Conservation (phyloP, 1,140 invertebrate genomes). For the Pseudomyrmex concolor region DNA sequence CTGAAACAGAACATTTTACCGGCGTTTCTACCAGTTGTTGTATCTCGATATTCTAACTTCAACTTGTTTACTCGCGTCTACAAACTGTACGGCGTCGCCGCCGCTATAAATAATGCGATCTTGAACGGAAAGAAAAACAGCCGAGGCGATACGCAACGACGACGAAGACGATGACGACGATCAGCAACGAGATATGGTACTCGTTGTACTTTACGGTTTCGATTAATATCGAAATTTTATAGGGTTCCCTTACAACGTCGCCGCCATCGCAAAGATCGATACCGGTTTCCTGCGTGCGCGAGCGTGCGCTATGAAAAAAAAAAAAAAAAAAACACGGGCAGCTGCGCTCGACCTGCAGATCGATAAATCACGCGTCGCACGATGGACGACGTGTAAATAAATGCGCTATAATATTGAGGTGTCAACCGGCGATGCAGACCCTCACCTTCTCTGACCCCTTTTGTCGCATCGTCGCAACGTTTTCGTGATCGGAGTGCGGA, state of each 20-base stretch:
- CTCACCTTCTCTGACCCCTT: not conserved
- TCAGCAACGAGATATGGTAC: not conserved
- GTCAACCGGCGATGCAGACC: conserved; percentile 39
- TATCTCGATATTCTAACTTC: conserved; percentile 8
- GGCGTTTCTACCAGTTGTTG: not conserved
- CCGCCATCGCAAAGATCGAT: conserved; percentile 37
- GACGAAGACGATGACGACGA: not conserved
- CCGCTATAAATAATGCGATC: conserved; percentile 32
- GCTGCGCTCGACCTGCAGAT: not conserved
- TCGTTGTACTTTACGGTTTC: conserved; percentile 28
- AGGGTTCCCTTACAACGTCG: conserved; percentile 5
- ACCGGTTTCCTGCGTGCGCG: not conserved
- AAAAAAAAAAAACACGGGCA: not conserved
- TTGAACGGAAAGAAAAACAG: conserved; percentile 6
- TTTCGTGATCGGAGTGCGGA: not conserved
- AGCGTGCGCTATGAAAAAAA: conserved; percentile 25
- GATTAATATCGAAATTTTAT: conserved; percentile 50
- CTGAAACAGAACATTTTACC: conserved; percentile 39
- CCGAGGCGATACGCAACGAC: not conserved
- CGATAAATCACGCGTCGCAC: conserved; percentile 62
- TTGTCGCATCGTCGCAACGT: conserved; percentile 8
- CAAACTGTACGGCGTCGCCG: not conserved
- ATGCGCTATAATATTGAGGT: conserved; percentile 29
- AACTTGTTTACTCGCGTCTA: conserved; percentile 20
- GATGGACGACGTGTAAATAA: conserved; percentile 35